Conservation (phyloP, 1,140 invertebrate genomes). For the Aphis gossypii region DNA sequence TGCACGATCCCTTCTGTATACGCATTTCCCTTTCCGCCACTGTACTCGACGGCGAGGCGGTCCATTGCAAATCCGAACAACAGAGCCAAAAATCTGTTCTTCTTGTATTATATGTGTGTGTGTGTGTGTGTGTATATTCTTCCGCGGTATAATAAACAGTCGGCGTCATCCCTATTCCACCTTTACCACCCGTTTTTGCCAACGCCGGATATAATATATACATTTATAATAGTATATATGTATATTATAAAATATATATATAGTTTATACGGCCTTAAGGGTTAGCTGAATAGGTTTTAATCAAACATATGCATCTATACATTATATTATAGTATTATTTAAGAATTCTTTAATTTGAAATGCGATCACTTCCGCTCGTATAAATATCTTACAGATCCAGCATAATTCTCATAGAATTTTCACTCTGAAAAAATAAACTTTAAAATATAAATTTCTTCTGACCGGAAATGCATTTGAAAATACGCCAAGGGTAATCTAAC, state of each 20-base stretch:
- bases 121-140: background rate
- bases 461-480: background rate
- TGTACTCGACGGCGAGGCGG: background rate
- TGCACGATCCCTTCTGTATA: background rate
- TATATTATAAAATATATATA: background rate
- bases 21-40: background rate
- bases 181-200: background rate
- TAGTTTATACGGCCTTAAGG: background rate
- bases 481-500: background rate
- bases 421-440: background rate
- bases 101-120: background rate
- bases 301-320: background rate
- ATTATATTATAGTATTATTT: background rate
- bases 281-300: background rate
- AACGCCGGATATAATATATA: background rate
- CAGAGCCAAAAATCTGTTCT: conserved; percentile 7
- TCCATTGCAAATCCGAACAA: background rate
- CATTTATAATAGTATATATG: background rate
- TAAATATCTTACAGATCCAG: background rate
- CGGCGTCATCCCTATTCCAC: background rate
- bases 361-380: background rate
- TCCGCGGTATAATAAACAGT: background rate
- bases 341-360: background rate
- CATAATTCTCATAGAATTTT: background rate
- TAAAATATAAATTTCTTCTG: background rate